Evolutionary conservation across 2,113 vertebrate species (phyloP).

Genomic region (Climacteris rufus): DNA sequence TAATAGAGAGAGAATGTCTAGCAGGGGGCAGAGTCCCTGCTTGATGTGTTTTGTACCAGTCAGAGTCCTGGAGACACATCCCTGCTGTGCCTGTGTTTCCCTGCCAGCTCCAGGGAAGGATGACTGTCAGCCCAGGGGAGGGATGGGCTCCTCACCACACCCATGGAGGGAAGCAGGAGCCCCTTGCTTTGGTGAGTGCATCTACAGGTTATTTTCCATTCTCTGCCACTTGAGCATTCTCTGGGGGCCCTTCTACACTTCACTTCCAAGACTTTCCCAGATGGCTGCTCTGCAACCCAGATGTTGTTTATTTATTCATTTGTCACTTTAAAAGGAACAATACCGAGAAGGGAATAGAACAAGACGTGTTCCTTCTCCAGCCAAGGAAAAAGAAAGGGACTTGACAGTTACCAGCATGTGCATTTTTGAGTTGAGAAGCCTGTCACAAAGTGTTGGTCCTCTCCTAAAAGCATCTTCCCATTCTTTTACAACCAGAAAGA

Average conservation of each 20-base stretch:
- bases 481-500: not conserved
- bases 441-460: not conserved
- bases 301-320: conserved; percentile 46
- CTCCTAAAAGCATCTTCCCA: not conserved
- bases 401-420: not conserved
- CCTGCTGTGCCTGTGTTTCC: not conserved
- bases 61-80: not conserved
- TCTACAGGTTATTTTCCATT: not conserved
- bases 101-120: not conserved
- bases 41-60: fast-evolving
- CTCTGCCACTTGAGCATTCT: not conserved
- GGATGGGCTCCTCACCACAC: not conserved
- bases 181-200: not conserved
- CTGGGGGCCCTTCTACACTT: not conserved
- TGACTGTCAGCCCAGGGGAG: not conserved
- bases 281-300: conserved; percentile 38
- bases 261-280: conserved; percentile 11
- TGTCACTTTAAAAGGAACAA: not conserved
- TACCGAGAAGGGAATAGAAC: not conserved
- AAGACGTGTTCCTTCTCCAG: not conserved
- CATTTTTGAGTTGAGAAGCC: not conserved
- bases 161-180: fast-evolving
- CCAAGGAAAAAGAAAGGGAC: not conserved
- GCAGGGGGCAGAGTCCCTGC: not conserved
- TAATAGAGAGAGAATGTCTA: not conserved